Evolutionary conservation across 2,888 invertebrate species (phyloP).

Genomic region (Xanthorhoe designata): DNA sequence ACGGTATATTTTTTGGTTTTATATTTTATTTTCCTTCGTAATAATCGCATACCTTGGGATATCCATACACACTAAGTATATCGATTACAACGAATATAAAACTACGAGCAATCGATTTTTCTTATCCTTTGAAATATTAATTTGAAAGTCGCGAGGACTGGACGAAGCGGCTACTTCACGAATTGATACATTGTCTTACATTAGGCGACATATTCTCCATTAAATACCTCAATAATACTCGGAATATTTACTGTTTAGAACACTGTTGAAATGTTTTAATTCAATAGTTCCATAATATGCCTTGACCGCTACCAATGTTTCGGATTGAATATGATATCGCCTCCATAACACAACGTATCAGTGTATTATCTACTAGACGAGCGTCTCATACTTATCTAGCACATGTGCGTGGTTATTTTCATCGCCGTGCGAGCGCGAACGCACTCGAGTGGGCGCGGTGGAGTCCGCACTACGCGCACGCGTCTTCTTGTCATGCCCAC

Average conservation of each 20-base stretch:
- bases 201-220: background rate
- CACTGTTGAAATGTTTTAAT: background rate
- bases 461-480: conserved; percentile 65
- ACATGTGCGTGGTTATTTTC: conserved; percentile 70
- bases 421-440: conserved; percentile 76
- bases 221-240: background rate
- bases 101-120: conserved; percentile 10
- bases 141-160: conserved; percentile 1
- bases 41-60: conserved; percentile 1
- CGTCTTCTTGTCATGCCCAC: conserved; percentile 78
- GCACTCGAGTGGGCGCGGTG: conserved; percentile 61
- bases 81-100: conserved; percentile 15
- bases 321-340: background rate
- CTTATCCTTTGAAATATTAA: conserved; percentile 1
- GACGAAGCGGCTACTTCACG: conserved; percentile 9
- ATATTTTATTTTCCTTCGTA: conserved; percentile 11
- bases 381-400: conserved; percentile 82
- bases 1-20: conserved; percentile 32
- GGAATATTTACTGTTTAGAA: background rate
- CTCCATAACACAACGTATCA: background rate
- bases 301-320: background rate
- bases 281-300: background rate
- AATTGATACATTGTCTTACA: conserved; percentile 6
- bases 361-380: conserved; percentile 53
- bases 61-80: background rate